Percentiles rank a stretch among this genome's conserved stretches.
Conservation (phyloP, 1,140 invertebrate genomes). For the Drosophila erecta region DNA sequence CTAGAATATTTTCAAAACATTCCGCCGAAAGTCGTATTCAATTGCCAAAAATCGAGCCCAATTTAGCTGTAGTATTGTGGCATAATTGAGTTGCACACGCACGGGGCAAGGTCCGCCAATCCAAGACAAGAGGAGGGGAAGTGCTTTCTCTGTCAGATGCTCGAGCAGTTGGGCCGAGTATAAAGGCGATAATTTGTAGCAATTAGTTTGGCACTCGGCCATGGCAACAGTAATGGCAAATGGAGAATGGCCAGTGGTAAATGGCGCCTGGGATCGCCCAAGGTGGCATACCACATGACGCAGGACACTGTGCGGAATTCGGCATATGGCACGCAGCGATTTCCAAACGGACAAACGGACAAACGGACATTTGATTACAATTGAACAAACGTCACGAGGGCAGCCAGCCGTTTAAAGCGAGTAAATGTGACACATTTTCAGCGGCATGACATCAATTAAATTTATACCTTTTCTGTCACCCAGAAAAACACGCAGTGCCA, state of each 20-base stretch:
- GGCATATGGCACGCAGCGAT: constrained; percentile 4
- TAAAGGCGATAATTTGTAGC: constrained; percentile 81
- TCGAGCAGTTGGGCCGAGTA: constrained; percentile 37
- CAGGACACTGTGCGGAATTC: constrained; percentile 1
- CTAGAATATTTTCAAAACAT: background rate
- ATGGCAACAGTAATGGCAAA: constrained; percentile 15
- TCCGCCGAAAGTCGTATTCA: constrained; percentile 16
- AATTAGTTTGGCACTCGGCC: constrained; percentile 65
- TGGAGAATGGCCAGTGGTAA: constrained; percentile 13
- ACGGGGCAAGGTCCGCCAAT: constrained; percentile 11
- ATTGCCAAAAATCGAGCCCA: constrained; percentile 33
- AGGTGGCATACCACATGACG: constrained; percentile 22
- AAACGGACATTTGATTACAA: constrained; percentile 71
- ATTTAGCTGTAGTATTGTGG: constrained; percentile 43
- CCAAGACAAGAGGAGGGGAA: constrained; percentile 29
- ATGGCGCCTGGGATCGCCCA: constrained; percentile 8
- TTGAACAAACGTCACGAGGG: constrained; percentile 52
- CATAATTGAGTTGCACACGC: constrained; percentile 62
- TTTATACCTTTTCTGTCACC: constrained; percentile 56
- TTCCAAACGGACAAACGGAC: constrained; percentile 22
- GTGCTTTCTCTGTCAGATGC: constrained; percentile 37
- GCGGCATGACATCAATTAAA: constrained; percentile 78
- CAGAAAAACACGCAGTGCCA: constrained; percentile 15
- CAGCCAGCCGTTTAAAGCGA: constrained; percentile 39
- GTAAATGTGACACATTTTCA: constrained; percentile 58